Conservation (phyloP, 2,888 invertebrate species). For the Omphaloscelis lunosa region DNA sequence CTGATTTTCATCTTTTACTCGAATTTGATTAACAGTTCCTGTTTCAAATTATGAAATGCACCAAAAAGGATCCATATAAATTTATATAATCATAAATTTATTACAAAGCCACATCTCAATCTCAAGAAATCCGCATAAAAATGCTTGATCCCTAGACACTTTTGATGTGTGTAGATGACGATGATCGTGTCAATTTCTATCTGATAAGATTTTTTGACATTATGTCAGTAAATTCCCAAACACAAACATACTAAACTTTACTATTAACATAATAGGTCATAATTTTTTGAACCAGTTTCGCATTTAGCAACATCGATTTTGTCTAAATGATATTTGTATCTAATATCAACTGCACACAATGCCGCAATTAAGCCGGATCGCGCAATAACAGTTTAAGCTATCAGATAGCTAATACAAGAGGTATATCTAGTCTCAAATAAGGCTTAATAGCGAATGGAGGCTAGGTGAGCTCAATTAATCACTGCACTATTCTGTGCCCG, state of each 20-base stretch:
- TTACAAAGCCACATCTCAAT: no score
- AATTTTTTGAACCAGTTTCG: background rate
- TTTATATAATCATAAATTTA: no score
- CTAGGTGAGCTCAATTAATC: conserved; percentile 73
- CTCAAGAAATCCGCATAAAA: no score
- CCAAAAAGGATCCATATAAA: no score
- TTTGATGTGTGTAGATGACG: no score
- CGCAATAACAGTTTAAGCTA: conserved; percentile 41
- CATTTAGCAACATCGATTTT: background rate
- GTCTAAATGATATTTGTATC: conserved; percentile 14
- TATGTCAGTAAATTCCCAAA: background rate
- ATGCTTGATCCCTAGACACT: no score
- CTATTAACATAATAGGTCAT: no score
- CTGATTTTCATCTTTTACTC: no score
- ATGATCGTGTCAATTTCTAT: background rate
- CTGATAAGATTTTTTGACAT: background rate
- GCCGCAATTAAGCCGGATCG: conserved; percentile 22
- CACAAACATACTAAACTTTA: background rate
- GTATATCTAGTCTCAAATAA: conserved; percentile 52
- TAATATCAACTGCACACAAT: conserved; percentile 26
- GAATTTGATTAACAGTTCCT: no score
- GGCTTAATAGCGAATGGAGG: conserved; percentile 55
- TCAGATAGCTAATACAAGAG: conserved; percentile 32
- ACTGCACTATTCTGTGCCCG: conserved; percentile 57
- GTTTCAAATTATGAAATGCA: no score